phyloP scores from a whole-genome alignment of 2,797 vertebrate species.

The Tinamus major region DNA sequence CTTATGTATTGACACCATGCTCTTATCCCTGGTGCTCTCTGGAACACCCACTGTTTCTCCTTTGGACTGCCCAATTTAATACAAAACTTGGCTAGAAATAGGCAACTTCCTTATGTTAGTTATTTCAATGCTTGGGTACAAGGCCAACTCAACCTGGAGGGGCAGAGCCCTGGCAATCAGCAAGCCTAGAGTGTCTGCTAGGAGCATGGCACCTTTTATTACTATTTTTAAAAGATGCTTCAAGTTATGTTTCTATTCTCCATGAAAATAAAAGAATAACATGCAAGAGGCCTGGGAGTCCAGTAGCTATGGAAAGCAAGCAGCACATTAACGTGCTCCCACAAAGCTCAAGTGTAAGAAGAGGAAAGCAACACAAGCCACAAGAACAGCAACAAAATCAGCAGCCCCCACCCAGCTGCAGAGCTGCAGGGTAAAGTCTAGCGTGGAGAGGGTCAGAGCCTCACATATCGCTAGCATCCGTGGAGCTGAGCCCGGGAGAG shows the following conservation, averaged over 20 bases:
- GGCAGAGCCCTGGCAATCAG: not conserved
- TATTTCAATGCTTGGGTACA: not conserved
- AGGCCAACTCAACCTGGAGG: not conserved
- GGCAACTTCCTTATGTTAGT: not conserved
- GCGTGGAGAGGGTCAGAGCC: accelerated
- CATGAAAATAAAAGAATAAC: not conserved
- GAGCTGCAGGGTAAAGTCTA: not conserved
- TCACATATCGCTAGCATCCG: not conserved
- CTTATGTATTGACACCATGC: not conserved
- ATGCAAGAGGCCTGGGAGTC: not conserved
- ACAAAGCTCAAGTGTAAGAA: not conserved
- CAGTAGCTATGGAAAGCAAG: not conserved
- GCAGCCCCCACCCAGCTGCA: not conserved
- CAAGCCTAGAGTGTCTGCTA: accelerated
- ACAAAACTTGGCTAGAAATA: not conserved
- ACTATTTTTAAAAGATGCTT: not conserved
- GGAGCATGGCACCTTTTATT: not conserved
- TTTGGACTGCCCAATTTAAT: not conserved
- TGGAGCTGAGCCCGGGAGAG: not conserved
- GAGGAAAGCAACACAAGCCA: not conserved
- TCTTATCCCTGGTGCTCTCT: not conserved
- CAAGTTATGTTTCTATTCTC: not conserved
- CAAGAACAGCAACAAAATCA: not conserved
- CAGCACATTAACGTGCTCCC: not conserved
- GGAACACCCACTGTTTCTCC: not conserved